Evolutionary conservation across 1,140 invertebrate species (phyloP).

Genomic region (Lamellibrachia luymesi): DNA sequence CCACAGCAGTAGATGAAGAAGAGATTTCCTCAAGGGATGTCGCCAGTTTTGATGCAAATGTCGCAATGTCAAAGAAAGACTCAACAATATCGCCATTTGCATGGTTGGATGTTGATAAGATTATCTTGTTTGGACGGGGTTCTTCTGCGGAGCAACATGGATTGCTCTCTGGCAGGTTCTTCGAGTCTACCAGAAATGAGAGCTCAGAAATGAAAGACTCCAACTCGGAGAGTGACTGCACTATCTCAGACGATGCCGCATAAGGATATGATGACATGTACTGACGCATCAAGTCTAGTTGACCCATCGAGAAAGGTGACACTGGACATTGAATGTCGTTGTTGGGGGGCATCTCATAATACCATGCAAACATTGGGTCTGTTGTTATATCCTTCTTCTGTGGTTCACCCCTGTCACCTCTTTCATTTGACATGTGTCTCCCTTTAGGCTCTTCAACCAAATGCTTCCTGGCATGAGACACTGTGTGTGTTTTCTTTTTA

Average conservation of each 20-base stretch:
- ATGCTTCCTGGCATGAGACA: neutral
- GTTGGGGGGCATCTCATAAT: neutral
- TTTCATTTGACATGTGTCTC: neutral
- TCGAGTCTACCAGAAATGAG: neutral
- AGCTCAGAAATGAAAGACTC: neutral
- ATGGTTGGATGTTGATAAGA: neutral
- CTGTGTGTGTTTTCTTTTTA: neutral
- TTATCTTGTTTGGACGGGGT: neutral
- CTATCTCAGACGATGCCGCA: neutral
- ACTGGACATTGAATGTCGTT: neutral
- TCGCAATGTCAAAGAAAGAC: neutral
- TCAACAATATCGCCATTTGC: neutral
- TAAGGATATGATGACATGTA: neutral
- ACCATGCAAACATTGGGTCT: neutral
- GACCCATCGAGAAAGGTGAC: neutral
- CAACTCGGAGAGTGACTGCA: neutral
- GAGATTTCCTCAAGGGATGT: neutral
- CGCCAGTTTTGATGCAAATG: neutral
- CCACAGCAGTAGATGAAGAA: neutral
- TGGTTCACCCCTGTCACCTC: neutral
- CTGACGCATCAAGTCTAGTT: neutral
- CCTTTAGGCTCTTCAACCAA: neutral
- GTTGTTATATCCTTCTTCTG: neutral
- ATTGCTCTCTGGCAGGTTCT: neutral
- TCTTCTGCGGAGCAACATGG: neutral